Base-by-base conservation (phyloP, 2,888 invertebrate genomes). In the Trimorus sp. region DNA sequence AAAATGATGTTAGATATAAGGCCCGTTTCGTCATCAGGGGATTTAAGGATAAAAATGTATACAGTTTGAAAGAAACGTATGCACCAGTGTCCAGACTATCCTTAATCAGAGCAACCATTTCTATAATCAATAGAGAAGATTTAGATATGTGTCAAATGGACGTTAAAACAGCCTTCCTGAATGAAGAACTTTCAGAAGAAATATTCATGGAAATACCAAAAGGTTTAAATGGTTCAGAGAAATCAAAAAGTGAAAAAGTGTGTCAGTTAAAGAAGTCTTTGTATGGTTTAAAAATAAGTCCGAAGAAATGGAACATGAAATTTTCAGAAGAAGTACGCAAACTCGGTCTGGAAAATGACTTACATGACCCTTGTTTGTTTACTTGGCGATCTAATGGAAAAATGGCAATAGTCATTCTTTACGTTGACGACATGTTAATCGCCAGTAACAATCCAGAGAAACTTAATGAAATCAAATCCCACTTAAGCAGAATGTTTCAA, bases 311-410 rank as follows among this genome's bases (percentile, higher is more conserved):
- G 59, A 59, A 59, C 42, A 71, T 80, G 37, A 84, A 73, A 48
- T 84, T 85, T 53, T 51, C 84, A 58, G 77, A 85, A 14, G 84
- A 78, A 69, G 58, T 40, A 68, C 59, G 54, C 26, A 81, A 81
- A 70, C n/a, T 85, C 1, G 82, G 80, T 54, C 54, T 84, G 38
- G 71, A 74, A 48, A 83, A 84, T 71, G 71, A 70, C 37, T 8
- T 74, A 51, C 56, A 80, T 69, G 84, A 86, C 7, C 82, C 83
- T 7, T 85, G 85, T 60, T 38, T 86, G 38, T 85, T 83, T 58
- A 77, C 79, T 11, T 82, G 71, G 71, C 74, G 76, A 38, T 36
- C 71, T 15, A 56, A 78, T 38, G 71, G 63, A 36, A 79, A 76
- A 65, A n/a, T 84, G 11, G 66, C 73, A 42, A 60, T 86, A 1